A percentile compares a stretch with the other conserved stretches of the same genome.
phyloP scores from a whole-genome alignment of 2,113 vertebrate species.

The Ciconia stormi region DNA sequence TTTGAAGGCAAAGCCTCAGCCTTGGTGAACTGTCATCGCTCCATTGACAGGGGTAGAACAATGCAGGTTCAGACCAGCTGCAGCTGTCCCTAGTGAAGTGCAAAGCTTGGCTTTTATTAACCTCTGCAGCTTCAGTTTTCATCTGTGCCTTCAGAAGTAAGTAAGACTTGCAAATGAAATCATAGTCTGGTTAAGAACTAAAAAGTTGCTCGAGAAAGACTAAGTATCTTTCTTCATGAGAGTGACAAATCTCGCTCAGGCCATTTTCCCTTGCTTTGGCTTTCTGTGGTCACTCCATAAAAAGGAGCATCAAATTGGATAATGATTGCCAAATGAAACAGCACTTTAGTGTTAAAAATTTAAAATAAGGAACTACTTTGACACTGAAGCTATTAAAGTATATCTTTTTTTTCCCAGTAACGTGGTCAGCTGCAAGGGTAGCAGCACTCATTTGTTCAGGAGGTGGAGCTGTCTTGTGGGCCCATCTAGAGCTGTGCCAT shows the following conservation, averaged over 20 bases:
- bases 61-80: background rate
- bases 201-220: background rate
- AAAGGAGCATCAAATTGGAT: background rate
- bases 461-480: background rate
- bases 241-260: background rate
- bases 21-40: background rate
- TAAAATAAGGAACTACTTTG: background rate
- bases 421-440: background rate
- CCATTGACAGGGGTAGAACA: accelerated
- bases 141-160: background rate
- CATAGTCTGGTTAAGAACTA: background rate
- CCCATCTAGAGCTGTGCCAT: background rate
- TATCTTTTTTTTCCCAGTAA: background rate
- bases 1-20: background rate
- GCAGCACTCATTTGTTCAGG: background rate
- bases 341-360: background rate
- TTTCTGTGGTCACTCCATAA: background rate
- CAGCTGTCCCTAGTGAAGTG: background rate
- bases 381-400: background rate
- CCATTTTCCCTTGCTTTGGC: background rate
- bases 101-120: background rate
- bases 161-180: background rate
- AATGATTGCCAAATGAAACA: background rate
- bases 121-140: background rate
- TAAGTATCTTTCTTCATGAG: background rate